Conservation (phyloP, 2,888 invertebrate species). For the Idaea straminata region DNA sequence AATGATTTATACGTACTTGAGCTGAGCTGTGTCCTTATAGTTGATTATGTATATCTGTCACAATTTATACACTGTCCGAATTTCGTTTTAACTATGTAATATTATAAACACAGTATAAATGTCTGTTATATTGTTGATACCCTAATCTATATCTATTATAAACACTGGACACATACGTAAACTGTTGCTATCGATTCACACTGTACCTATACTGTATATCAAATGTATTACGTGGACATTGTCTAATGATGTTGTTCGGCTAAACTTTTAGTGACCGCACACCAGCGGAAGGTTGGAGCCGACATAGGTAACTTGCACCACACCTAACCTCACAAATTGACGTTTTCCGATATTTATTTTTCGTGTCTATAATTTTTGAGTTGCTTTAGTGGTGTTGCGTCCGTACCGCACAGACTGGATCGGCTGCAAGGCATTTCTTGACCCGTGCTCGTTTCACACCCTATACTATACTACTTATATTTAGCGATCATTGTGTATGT, state of each 20-base stretch:
- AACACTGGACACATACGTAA: constrained; percentile 54
- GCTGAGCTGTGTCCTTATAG: constrained; percentile 58
- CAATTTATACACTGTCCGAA: constrained; percentile 49
- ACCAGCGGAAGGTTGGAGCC: constrained; percentile 85
- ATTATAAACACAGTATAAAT: neutral
- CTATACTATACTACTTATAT: constrained; percentile 38
- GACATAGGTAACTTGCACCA: constrained; percentile 85
- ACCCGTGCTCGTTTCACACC: constrained; percentile 76
- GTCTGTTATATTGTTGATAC: constrained; percentile 33
- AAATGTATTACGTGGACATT: constrained; percentile 66
- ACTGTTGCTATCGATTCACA: constrained; percentile 51
- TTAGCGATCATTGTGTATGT: constrained; percentile 78
- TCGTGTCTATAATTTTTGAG: constrained; percentile 78
- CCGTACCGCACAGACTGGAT: constrained; percentile 79
- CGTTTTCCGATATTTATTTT: constrained; percentile 77
- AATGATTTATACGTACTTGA: constrained; percentile 47
- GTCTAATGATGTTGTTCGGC: constrained; percentile 72
- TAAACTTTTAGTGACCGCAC: constrained; percentile 84
- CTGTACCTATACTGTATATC: constrained; percentile 35
- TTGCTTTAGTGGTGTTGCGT: constrained; percentile 81
- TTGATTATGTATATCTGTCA: constrained; percentile 36
- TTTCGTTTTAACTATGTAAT: constrained; percentile 16
- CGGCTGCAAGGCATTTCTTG: constrained; percentile 77
- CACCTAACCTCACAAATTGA: constrained; percentile 79
- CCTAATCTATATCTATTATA: constrained; percentile 45